Evolutionary conservation across 2,797 vertebrate genomes (phyloP).

Genomic region (Sphenopsis melanotis): DNA sequence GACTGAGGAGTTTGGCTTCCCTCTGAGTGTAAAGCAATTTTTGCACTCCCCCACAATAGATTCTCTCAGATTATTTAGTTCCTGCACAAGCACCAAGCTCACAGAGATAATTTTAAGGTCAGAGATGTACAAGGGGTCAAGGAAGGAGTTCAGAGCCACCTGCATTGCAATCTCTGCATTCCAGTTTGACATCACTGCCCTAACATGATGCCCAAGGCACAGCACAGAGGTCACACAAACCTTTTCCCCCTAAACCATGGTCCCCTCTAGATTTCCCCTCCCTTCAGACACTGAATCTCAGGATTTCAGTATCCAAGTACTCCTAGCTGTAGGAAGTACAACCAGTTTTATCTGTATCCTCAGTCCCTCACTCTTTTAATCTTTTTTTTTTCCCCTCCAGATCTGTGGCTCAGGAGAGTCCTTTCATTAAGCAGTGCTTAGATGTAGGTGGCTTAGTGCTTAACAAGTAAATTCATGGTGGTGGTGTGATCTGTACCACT

Average conservation of each 20-base stretch:
- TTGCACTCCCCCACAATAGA: neutral
- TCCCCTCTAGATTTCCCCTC: neutral
- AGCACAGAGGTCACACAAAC: neutral
- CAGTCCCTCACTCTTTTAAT: neutral
- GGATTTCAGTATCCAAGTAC: neutral
- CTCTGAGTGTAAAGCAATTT: neutral
- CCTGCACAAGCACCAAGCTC: neutral
- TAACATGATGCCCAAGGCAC: neutral
- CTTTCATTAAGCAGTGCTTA: neutral
- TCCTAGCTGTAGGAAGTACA: neutral
- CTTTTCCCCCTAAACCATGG: neutral
- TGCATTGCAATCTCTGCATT: neutral
- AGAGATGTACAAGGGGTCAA: neutral
- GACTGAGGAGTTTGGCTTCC: neutral
- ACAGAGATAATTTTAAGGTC: neutral
- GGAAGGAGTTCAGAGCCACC: neutral
- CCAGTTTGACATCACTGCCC: neutral
- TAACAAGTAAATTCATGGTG: neutral
- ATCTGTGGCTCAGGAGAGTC: neutral
- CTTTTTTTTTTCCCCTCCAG: neutral
- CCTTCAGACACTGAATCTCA: neutral
- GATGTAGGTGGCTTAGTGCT: neutral
- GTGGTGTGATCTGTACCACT: neutral
- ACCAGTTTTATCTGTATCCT: neutral
- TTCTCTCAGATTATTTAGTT: neutral